Conservation (phyloP, 1,140 invertebrate genomes). For the Muscidifurax raptorellus region DNA sequence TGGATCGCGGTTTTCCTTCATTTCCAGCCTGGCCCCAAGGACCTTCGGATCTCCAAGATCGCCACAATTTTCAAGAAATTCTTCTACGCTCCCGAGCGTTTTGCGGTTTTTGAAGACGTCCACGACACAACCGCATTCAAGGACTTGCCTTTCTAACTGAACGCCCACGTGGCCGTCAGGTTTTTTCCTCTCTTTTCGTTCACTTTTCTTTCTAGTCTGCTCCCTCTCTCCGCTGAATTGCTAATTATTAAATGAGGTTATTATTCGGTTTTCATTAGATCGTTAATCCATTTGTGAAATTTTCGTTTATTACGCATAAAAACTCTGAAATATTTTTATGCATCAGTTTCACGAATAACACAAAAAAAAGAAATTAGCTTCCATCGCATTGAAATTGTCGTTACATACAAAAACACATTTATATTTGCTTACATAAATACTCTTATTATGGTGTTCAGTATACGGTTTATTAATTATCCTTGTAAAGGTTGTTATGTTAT, state of each 20-base stretch:
- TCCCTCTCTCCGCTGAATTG: not conserved
- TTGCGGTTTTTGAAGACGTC: conserved; percentile 56
- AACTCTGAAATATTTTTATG: not conserved
- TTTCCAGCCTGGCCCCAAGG: conserved; percentile 47
- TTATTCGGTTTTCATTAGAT: not conserved
- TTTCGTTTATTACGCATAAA: not conserved
- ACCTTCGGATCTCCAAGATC: conserved; percentile 53
- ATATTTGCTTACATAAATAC: too few relatives aligned
- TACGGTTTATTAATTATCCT: too few relatives aligned
- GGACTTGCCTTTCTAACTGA: conserved; percentile 56
- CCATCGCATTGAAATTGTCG: too few relatives aligned
- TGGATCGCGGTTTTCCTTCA: conserved; percentile 53
- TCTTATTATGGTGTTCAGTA: too few relatives aligned
- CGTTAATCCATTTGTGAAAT: not conserved
- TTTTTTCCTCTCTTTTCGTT: conserved; percentile 10
- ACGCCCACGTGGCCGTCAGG: conserved; percentile 19
- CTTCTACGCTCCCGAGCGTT: conserved; percentile 41
- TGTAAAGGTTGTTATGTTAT: too few relatives aligned
- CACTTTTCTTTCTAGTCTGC: conserved; percentile 21
- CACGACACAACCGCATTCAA: conserved; percentile 56
- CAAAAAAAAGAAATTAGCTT: too few relatives aligned
- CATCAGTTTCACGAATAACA: too few relatives aligned
- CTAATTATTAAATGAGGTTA: conserved; percentile 20
- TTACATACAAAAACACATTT: too few relatives aligned
- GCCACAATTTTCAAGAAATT: conserved; percentile 55